A percentile compares a stretch with the other conserved stretches of the same genome.
phyloP scores from a whole-genome alignment of 2,888 invertebrate species.

The Standfussiana lucernea region DNA sequence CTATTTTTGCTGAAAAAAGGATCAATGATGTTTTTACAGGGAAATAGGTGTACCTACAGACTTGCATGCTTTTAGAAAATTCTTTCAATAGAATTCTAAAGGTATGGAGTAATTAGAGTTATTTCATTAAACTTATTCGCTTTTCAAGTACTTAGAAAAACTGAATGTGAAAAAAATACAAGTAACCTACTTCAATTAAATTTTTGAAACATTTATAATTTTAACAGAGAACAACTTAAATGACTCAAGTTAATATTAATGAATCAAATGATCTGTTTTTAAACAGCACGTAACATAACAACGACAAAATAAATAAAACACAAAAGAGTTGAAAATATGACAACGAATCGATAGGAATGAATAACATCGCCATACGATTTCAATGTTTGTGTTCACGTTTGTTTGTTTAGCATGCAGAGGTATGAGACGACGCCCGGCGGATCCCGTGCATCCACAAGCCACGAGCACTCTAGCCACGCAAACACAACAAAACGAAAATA shows the following conservation, averaged over 20 bases:
- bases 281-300: constrained; percentile 37
- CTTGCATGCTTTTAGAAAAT: constrained; percentile 58
- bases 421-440: constrained; percentile 76
- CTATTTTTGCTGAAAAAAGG: constrained; percentile 72
- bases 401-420: constrained; percentile 83
- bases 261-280: constrained; percentile 24
- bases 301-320: constrained; percentile 59
- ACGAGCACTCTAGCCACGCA: constrained; percentile 66
- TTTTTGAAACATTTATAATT: background rate
- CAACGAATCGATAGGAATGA: constrained; percentile 81
- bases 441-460: constrained; percentile 58
- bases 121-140: background rate
- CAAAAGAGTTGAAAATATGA: constrained; percentile 67
- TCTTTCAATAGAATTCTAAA: constrained; percentile 51
- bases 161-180: background rate
- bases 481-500: constrained; percentile 80
- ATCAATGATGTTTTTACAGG: constrained; percentile 70
- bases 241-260: background rate
- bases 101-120: constrained; percentile 38
- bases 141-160: background rate
- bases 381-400: constrained; percentile 82
- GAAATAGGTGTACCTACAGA: constrained; percentile 65
- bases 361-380: constrained; percentile 81
- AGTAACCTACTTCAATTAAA: background rate
- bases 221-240: too few species aligned